phyloP scores from a whole-genome alignment of 2,113 vertebrate genomes.

The Origma solitaria region DNA sequence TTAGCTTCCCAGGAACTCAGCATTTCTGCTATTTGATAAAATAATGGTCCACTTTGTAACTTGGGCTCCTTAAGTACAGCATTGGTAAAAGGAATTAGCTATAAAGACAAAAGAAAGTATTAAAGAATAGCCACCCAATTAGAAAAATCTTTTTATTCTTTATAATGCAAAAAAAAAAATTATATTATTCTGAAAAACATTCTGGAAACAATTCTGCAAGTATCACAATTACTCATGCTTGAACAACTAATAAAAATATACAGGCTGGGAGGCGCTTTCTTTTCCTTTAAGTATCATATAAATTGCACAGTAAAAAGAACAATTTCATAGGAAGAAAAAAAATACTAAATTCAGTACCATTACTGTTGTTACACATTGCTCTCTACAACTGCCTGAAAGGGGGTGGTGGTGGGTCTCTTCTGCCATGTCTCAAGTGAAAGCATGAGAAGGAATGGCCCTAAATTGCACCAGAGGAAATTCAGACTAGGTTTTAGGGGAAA shows the following conservation, averaged over 20 bases:
- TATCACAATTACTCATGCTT: neutral
- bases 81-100: conserved; percentile 85
- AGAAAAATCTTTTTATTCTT: neutral
- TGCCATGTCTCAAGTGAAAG: neutral
- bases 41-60: conserved; percentile 84
- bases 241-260: neutral
- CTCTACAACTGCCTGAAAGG: neutral
- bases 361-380: neutral
- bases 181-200: neutral
- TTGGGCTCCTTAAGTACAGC: conserved; percentile 75
- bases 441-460: neutral
- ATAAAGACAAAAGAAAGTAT: neutral
- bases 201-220: neutral
- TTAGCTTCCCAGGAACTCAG: conserved; percentile 88
- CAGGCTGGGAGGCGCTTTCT: neutral
- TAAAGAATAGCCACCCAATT: neutral
- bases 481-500: neutral
- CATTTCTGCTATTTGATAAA: conserved; percentile 81
- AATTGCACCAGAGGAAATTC: neutral
- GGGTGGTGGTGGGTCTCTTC: neutral
- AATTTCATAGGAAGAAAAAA: neutral
- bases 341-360: neutral
- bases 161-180: neutral
- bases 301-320: neutral
- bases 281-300: neutral